Base-by-base conservation (phyloP, 2,797 vertebrate genomes). In the Silurus lanzhouensis region DNA sequence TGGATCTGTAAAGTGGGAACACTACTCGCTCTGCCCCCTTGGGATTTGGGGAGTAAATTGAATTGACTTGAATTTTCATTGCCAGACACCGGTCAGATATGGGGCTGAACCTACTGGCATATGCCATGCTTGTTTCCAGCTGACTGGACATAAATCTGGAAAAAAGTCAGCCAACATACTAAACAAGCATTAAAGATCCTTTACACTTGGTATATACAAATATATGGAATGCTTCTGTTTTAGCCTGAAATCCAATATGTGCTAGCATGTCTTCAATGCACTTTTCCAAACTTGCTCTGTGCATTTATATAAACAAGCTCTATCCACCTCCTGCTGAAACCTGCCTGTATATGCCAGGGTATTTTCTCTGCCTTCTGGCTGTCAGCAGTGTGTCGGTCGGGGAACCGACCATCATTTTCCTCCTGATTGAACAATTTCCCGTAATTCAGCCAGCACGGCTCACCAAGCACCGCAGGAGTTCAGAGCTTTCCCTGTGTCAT, bases 371-470 rank as follows among this genome's bases (percentile, higher is more conserved):
- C 91, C 91, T 91, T 90, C 87, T 89, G 84, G 79, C 84, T 86
- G 83, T 76, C 74, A 83, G 84, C 87, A 48, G 82, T 77, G 90
- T 91, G 91, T 90, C 89, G 90, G 86, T 66, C 48, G 84, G 85
- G 86, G 91, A 85, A 90, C 87, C 91, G 88, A 88, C 89, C 85
- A 80, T 89, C 88, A 91, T 92, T 94, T 86, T 89, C 87, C 81
- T 83, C 90, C 86, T 10, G 76, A 75, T 90, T 90, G 90, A 93
- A 90, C 89, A 90, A 90, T 91, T 89, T 90, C 84, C 82, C 64
- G 63, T 1, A n/a, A 83, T 74, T 88, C 84, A 90, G 86, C 82
- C 70, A 91, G 70, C 82, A 87, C 74, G 67, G 83, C 67, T 88
- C 85, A 66, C 84, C 72, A 84, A 88, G 82, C 82, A 72, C 84